Percentiles rank a stretch among this genome's conserved stretches.
phyloP scores from a whole-genome alignment of 2,113 vertebrate species.

The Oryzias javanicus region DNA sequence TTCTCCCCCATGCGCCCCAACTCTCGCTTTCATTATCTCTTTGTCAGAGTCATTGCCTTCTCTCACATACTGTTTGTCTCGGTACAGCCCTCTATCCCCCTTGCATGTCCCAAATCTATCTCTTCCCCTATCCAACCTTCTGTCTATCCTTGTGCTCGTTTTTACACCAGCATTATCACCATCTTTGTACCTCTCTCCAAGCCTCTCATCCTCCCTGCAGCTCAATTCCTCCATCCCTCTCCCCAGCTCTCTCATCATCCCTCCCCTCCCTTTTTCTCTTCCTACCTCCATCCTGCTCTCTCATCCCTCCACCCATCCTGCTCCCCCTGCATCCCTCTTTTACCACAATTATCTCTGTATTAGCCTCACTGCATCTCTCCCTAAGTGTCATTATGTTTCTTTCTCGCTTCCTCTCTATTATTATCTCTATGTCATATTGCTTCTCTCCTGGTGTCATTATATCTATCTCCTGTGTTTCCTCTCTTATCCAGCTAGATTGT shows the following conservation, averaged over 20 bases:
- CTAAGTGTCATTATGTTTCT: conserved; percentile 48
- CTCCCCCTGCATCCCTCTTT: conserved; percentile 30
- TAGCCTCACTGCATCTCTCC: conserved; percentile 35
- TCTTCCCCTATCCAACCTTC: conserved; percentile 20
- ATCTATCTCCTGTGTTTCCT: conserved; percentile 56
- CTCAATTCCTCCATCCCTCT: conserved; percentile 16
- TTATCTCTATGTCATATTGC: conserved; percentile 57
- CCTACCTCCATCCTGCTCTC: conserved; percentile 29
- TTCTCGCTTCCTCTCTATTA: conserved; percentile 48
- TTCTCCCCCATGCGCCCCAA: conserved; percentile 5
- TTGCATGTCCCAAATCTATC: conserved; percentile 14
- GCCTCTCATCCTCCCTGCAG: conserved; percentile 14
- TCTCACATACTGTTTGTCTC: conserved; percentile 49
- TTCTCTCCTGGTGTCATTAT: conserved; percentile 60
- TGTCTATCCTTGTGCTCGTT: conserved; percentile 28
- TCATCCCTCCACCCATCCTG: conserved; percentile 22
- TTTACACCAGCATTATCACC: conserved; percentile 24
- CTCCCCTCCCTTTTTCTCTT: conserved; percentile 7
- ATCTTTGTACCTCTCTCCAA: conserved; percentile 10
- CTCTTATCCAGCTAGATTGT: conserved; percentile 58
- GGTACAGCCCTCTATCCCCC: conserved; percentile 30
- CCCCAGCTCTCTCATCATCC: conserved; percentile 18
- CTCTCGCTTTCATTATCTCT: conserved; percentile 54
- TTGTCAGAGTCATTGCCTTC: conserved; percentile 50
- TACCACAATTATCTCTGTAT: conserved; percentile 50